Evolutionary conservation across 1,140 invertebrate genomes (phyloP).

Genomic region (Grapholita molesta): DNA sequence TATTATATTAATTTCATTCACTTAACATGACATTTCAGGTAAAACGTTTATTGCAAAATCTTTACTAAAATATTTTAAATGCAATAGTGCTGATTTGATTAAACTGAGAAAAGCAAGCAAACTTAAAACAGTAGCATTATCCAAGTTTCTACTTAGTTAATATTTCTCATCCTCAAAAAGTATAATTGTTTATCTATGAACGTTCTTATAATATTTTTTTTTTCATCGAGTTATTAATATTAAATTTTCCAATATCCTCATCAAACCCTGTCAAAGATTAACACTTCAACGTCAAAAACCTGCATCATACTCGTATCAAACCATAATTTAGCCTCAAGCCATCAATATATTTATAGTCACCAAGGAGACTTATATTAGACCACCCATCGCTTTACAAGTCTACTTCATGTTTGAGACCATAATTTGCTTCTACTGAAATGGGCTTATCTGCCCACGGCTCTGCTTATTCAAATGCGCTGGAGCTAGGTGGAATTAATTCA

Average conservation of each 20-base stretch:
- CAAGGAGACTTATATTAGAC: background rate
- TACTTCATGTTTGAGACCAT: background rate
- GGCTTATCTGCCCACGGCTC: background rate
- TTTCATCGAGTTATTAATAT: background rate
- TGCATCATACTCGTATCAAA: background rate
- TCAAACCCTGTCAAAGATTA: background rate
- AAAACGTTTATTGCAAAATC: no score
- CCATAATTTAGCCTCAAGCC: background rate
- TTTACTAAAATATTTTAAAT: no score
- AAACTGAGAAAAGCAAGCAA: no score
- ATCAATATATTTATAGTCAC: background rate
- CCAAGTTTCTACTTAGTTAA: no score
- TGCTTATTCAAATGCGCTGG: slow-evolving; percentile 4
- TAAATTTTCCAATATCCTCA: background rate
- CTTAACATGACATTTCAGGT: no score
- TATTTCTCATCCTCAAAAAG: no score
- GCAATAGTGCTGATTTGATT: no score
- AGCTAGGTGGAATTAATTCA: background rate
- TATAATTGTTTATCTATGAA: no score
- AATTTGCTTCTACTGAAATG: slow-evolving; percentile 12
- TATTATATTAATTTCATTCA: no score
- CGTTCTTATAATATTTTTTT: no score
- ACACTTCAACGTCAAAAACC: background rate
- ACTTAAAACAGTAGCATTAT: no score
- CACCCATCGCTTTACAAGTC: slow-evolving; percentile 5